phyloP scores from a whole-genome alignment of 2,888 invertebrate genomes.

The Rutpela maculata region DNA sequence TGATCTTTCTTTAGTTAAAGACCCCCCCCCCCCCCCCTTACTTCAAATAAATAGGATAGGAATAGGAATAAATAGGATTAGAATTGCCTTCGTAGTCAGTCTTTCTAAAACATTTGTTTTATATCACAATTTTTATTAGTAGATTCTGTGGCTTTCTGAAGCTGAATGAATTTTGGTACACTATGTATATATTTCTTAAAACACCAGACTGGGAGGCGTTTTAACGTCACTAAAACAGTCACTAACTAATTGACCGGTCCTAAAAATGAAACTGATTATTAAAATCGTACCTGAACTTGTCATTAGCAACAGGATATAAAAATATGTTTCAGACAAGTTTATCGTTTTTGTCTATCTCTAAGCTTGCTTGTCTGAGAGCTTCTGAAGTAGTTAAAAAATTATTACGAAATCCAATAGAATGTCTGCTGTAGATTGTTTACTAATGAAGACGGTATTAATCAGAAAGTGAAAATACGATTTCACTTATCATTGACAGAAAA shows the following conservation, averaged over 20 bases:
- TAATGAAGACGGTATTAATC: neutral
- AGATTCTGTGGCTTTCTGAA: too few species aligned
- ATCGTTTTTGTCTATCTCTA: slow-evolving; percentile 15
- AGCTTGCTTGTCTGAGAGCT: neutral
- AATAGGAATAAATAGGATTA: too few species aligned
- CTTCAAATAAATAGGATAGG: too few species aligned
- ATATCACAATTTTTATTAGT: too few species aligned
- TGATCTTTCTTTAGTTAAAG: too few species aligned
- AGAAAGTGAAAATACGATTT: neutral
- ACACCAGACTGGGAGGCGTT: neutral
- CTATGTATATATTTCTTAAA: neutral
- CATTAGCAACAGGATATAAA: neutral
- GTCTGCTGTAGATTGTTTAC: neutral
- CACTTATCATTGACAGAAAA: neutral
- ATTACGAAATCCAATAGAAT: neutral
- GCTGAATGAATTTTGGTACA: neutral
- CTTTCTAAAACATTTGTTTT: too few species aligned
- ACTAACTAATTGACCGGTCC: neutral
- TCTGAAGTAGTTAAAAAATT: slow-evolving; percentile 1
- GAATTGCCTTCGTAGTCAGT: too few species aligned
- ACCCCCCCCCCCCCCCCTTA: too few species aligned
- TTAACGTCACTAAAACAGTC: neutral
- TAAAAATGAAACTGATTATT: slow-evolving; percentile 7
- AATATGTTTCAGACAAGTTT: slow-evolving; percentile 9
- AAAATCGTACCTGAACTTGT: slow-evolving; percentile 13